phyloP scores from a whole-genome alignment of 2,113 vertebrate genomes.

The Barnardius zonarius region DNA sequence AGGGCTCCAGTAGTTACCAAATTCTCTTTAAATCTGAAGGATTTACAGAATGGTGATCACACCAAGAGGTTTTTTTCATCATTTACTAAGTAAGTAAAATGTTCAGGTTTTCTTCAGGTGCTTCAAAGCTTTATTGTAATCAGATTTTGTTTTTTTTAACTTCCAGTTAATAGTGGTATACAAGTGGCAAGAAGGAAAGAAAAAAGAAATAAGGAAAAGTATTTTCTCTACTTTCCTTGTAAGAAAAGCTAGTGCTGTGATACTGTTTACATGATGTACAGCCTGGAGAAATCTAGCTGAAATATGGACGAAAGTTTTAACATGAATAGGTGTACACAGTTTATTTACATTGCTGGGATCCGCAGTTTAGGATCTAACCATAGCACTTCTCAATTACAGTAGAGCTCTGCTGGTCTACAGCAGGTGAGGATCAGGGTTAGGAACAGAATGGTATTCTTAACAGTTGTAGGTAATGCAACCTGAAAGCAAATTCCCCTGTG shows the following conservation, averaged over 20 bases:
- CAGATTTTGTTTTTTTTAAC: neutral
- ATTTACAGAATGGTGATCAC: neutral
- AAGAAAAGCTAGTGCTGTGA: neutral
- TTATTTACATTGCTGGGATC: neutral
- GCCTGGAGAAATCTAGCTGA: neutral
- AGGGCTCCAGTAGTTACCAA: neutral
- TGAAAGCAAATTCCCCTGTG: neutral
- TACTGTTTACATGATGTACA: neutral
- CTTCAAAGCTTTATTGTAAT: neutral
- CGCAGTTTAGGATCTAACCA: too few relatives aligned
- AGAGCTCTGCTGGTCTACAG: neutral
- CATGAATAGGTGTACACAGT: rapidly evolving
- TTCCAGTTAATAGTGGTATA: neutral
- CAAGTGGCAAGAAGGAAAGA: too few relatives aligned
- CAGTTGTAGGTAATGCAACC: neutral
- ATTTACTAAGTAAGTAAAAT: neutral
- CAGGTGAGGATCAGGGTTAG: neutral
- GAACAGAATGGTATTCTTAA: neutral
- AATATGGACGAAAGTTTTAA: neutral
- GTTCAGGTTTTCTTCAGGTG: neutral
- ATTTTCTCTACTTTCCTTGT: neutral
- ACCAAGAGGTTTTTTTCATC: neutral
- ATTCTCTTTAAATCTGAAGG: neutral
- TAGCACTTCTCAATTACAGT: neutral
- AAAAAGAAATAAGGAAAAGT: too few relatives aligned